phyloP scores from a whole-genome alignment of 2,113 vertebrate genomes.

The Sardina pilchardus region DNA sequence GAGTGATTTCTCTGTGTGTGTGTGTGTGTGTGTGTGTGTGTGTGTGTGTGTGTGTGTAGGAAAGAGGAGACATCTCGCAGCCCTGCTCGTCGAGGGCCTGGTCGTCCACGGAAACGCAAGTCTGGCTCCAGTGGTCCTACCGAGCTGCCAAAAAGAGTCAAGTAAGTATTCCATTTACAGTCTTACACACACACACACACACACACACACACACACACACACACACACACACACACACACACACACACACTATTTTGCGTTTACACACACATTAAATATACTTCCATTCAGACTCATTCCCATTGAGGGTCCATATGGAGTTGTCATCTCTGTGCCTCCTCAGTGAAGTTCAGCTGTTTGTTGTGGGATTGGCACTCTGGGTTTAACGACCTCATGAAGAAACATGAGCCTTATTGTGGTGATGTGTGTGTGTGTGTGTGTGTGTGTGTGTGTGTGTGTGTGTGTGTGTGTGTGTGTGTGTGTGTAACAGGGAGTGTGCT shows the following conservation, averaged over 20 bases:
- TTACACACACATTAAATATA: not conserved
- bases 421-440: not conserved
- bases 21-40: slow-evolving; percentile 3
- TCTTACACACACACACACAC: not conserved
- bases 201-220: not conserved
- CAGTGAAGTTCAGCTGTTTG: no score
- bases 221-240: not conserved
- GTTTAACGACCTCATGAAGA: not conserved
- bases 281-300: no score
- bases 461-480: not conserved
- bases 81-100: slow-evolving; percentile 89
- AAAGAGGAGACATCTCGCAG: slow-evolving; percentile 89
- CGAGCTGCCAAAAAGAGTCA: slow-evolving; percentile 80
- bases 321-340: no score
- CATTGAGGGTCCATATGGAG: no score
- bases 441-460: not conserved
- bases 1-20: not conserved
- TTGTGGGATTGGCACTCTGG: no score
- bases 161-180: slow-evolving; percentile 71
- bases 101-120: slow-evolving; percentile 90
- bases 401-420: not conserved
- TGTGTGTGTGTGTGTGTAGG: slow-evolving; percentile 62
- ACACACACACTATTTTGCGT: no score
- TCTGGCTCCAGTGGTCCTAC: slow-evolving; percentile 67
- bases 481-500: not conserved